Percentiles rank a stretch among this genome's conserved stretches.
Evolutionary conservation across 2,113 vertebrate genomes (phyloP).

Genomic region (Lipophrys pholis): DNA sequence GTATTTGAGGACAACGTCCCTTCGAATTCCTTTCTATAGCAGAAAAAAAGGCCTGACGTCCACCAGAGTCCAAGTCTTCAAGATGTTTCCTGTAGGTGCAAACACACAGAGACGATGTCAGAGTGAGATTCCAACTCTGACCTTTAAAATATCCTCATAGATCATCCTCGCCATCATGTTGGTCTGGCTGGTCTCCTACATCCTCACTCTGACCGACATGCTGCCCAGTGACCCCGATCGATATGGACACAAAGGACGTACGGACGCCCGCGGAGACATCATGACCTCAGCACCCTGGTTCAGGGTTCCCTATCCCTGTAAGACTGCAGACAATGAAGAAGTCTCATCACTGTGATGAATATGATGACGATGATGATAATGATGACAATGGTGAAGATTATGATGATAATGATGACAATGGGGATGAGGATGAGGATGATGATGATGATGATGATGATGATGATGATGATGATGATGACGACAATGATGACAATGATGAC

Average conservation of each 20-base stretch:
- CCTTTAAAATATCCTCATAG: slow-evolving; percentile 69
- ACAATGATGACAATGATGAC: no score
- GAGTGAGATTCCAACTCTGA: neutral
- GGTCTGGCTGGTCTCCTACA: slow-evolving; percentile 95
- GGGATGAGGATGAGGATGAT: no score
- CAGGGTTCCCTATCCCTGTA: slow-evolving; percentile 95
- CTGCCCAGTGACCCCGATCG: slow-evolving; percentile 83
- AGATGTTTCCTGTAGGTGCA: slow-evolving; percentile 93
- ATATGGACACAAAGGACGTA: slow-evolving; percentile 93
- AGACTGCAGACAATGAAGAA: slow-evolving; percentile 56
- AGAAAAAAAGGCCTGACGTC: slow-evolving; percentile 84
- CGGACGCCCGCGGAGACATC: slow-evolving; percentile 94
- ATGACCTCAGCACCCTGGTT: slow-evolving; percentile 92
- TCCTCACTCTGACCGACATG: slow-evolving; percentile 86
- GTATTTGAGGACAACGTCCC: slow-evolving; percentile 87
- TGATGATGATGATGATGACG: neutral
- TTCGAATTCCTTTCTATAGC: slow-evolving; percentile 87
- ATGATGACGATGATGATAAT: neutral
- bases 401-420: no score
- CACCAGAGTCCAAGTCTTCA: slow-evolving; percentile 92
- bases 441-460: neutral
- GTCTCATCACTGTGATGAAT: neutral
- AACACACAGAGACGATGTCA: neutral
- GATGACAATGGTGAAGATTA: neutral
- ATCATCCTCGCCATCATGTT: slow-evolving; percentile 94